Percentiles rank a stretch among this genome's conserved stretches.
Conservation (phyloP, 2,888 invertebrate genomes). For the Melieria omissa region DNA sequence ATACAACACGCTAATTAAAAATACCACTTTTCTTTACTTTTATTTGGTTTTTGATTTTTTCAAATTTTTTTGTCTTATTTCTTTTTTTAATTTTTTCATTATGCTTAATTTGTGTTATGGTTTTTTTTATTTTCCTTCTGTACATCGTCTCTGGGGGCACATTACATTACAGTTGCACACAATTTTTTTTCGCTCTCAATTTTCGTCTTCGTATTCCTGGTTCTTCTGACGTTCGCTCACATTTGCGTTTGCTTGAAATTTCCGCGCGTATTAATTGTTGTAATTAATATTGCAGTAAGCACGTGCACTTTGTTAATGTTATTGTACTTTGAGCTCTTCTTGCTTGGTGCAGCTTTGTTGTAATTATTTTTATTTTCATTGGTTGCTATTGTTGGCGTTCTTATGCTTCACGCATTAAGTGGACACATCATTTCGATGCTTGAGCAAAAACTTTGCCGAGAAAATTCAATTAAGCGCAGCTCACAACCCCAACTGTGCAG, state of each 20-base stretch:
- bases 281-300: constrained; percentile 33
- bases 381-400: constrained; percentile 3
- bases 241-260: neutral
- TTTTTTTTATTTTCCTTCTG: neutral
- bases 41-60: neutral
- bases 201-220: neutral
- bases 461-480: constrained; percentile 29
- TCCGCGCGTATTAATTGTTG: constrained; percentile 27
- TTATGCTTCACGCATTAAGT: constrained; percentile 21
- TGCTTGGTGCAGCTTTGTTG: neutral
- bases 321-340: neutral
- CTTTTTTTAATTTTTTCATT: too few species aligned
- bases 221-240: neutral
- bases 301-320: neutral
- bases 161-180: neutral
- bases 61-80: too few species aligned
- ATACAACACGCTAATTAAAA: constrained; percentile 17
- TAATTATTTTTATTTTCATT: neutral
- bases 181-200: neutral
- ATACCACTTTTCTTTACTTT: neutral
- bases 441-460: constrained; percentile 11
- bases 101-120: neutral
- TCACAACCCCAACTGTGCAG: neutral
- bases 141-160: neutral
- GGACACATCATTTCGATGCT: constrained; percentile 27